Conservation (phyloP, 2,113 vertebrate genomes). For the Clarias magur region DNA sequence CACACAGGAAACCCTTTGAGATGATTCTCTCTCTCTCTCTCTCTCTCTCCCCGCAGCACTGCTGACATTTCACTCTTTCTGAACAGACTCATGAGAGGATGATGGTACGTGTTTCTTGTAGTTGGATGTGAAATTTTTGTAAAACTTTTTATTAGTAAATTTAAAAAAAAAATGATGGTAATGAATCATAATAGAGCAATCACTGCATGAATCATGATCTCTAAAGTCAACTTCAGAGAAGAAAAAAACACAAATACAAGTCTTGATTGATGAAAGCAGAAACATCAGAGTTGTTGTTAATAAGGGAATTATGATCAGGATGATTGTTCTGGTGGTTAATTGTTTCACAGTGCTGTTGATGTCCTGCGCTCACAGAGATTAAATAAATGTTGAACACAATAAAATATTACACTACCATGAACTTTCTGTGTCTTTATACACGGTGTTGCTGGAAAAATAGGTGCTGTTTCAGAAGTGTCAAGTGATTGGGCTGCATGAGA, state of each 20-base stretch:
- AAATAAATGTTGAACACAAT: background rate
- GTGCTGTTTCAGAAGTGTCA: no score
- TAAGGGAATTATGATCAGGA: background rate
- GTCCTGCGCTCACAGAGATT: background rate
- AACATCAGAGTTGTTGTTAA: background rate
- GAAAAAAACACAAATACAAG: background rate
- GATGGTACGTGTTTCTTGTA: background rate
- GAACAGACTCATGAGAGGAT: background rate
- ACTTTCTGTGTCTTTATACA: background rate
- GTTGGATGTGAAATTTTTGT: background rate
- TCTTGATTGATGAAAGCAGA: background rate
- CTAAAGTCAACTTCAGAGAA: no score
- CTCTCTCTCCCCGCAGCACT: background rate
- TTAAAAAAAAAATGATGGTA: background rate
- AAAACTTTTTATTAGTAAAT: background rate
- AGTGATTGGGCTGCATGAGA: no score
- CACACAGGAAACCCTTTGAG: background rate
- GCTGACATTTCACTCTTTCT: background rate
- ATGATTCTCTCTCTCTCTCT: background rate
- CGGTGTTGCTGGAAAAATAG: no score
- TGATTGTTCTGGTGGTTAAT: background rate
- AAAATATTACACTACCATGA: background rate
- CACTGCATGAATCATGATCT: background rate
- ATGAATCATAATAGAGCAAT: background rate
- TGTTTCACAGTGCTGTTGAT: background rate